Base-by-base conservation (phyloP, 2,113 vertebrate species). In the Zosterops borbonicus region DNA sequence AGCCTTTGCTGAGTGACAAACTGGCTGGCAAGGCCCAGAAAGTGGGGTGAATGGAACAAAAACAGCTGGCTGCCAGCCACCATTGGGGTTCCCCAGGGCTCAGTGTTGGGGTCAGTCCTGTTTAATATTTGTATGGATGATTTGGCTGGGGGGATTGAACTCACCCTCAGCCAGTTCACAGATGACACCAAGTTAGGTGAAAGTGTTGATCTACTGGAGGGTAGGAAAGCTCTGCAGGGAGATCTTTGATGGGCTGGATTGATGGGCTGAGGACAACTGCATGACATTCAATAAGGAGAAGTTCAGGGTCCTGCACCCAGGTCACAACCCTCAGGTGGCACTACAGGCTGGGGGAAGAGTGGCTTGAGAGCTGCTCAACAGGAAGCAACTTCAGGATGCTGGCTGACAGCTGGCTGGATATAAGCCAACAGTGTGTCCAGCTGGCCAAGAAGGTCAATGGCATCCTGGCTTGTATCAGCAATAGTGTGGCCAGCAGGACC, bases 81-180 rank as follows among this genome's bases (percentile, higher is more conserved):
- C 35, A 2, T 0, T 22, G 39, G 21, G 14, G 6, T 0, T 75
- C 24, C 19, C 37, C 53, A 22, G 28, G 16, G 25, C n/a, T 41
- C 47, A 27, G 16, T 47, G 46, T 1, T 52, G 39, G 33, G 20
- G 11, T 20, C 46, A 35, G 6, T 15, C 47, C 21, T 68, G 29
- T 35, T 60, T 31, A 27, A 25, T 3, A 49, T 3, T 22, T 41
- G 3, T 6, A 23, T 9, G 0, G 0, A 19, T 47, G 17, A 25
- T 27, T 55, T 53, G 62, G 39, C 16, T 0, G 2, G n/a, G 39
- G 19, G 24, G 19, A 9, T n/a, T 8, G 16, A 25, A 33, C 19
- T 37, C 16, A 14, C 5, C 7, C 28, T 21, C 60, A 41, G 39
- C 31, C n/a, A 29, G 20, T 24, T 53, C 0, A 0, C 69, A 25